A percentile compares a stretch with the other conserved stretches of the same genome.
phyloP scores from a whole-genome alignment of 1,140 invertebrate genomes.

The Acromyrmex heyeri region DNA sequence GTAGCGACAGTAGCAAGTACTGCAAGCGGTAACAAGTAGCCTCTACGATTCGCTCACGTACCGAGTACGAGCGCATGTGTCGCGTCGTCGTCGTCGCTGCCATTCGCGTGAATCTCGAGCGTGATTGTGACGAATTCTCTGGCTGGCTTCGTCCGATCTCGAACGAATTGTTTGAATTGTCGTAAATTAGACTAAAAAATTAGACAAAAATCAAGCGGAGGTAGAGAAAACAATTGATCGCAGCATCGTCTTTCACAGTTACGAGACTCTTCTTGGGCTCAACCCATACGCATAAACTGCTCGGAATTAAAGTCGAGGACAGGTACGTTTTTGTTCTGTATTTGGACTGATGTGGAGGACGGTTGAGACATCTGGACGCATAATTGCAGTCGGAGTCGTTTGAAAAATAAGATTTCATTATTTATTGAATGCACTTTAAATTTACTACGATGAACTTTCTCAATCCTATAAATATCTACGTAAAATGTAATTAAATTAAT shows the following conservation, averaged over 20 bases:
- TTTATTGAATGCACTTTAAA: neutral
- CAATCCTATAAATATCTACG: neutral
- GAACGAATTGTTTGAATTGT: neutral
- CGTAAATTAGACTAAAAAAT: neutral
- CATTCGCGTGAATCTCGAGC: conserved; percentile 7
- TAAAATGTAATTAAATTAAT: neutral
- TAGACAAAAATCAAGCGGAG: neutral
- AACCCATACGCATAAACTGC: neutral
- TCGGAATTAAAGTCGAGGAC: neutral
- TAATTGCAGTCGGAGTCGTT: neutral
- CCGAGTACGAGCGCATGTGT: conserved; percentile 26
- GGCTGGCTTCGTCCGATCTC: neutral
- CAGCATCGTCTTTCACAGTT: neutral
- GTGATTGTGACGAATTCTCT: conserved; percentile 1
- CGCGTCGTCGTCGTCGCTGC: conserved; percentile 12
- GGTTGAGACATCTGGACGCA: neutral
- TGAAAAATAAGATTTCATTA: conserved; percentile 42
- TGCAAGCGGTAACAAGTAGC: conserved; percentile 50
- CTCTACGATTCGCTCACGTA: conserved; percentile 1
- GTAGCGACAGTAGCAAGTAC: too few relatives aligned
- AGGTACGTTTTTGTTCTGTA: conserved; percentile 26
- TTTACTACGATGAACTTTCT: neutral
- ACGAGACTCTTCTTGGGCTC: neutral
- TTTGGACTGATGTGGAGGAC: neutral
- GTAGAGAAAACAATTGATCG: neutral